Base-by-base conservation (phyloP, 2,113 vertebrate species). In the Osmerus eperlanus region DNA sequence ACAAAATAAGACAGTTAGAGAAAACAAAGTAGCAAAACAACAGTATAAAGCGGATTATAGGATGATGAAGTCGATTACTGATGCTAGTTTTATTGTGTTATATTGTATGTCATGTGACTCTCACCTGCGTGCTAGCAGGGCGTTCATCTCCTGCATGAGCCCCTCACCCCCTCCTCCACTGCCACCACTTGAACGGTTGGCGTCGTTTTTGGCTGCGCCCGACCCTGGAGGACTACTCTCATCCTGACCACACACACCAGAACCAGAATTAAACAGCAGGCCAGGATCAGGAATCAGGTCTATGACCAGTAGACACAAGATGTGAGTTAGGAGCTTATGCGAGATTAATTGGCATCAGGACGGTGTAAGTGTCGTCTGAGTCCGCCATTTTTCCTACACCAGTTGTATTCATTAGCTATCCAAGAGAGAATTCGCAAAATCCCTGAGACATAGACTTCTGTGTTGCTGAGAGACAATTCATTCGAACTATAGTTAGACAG, bases 101-200 rank as follows among this genome's bases (percentile, higher is more conserved):
- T 3, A 4, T 29, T 28, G 25, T 11, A 32, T 14, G 23, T 19
- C 29, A 29, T 65, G 28, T 41, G 25, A 18, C 63, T 54, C 92
- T 81, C 75, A 99, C 97, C 97, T 98, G 91, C 96, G 96, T 83
- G 97, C 97, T 88, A 99, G 91, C 77, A 99, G 92, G 87, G 97
- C 98, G 91, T 99, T 98, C 97, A 99, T 99, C 85, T 99, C 97
- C 82, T 99, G 96, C 97, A 99, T 99, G 77, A 99, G 93, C 21
- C 97, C 96, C 8, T 94, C 94, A n/a, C 94, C 90, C 0, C 90
- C 89, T 54, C 89, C 96, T 11, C 97, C 95, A 12, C 96, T 96
- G 52, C 96, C 94, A 0, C 96, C 96, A 81, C 97, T 99, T 4
- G 96, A 96, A 77, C 97, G 94, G 91, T 95, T 99, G 87, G 94